Conservation (phyloP, 1,140 invertebrate genomes). For the Scaptomyza pallida region DNA sequence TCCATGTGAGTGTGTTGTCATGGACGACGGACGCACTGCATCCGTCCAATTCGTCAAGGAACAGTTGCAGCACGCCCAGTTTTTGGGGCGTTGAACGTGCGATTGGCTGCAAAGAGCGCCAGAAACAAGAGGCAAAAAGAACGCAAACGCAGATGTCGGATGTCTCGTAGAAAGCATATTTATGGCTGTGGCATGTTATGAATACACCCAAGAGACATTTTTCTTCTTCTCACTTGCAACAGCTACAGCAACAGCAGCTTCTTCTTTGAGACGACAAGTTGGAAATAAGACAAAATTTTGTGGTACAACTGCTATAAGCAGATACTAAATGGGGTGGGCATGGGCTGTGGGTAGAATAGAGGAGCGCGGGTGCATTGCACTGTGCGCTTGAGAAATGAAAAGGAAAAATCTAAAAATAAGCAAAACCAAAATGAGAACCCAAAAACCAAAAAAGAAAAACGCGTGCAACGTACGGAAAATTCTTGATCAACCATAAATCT, state of each 20-base stretch:
- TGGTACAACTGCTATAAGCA: slow-evolving; percentile 11
- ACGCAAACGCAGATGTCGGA: slow-evolving; percentile 51
- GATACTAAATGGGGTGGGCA: slow-evolving; percentile 7
- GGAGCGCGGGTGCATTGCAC: slow-evolving; percentile 14
- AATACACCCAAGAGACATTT: slow-evolving; percentile 82
- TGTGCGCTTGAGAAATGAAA: slow-evolving; percentile 38
- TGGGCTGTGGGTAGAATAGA: background rate
- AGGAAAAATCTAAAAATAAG: slow-evolving; percentile 42
- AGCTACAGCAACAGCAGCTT: slow-evolving; percentile 15
- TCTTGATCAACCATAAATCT: slow-evolving; percentile 83
- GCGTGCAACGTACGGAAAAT: slow-evolving; percentile 70
- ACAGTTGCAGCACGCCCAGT: slow-evolving; percentile 68
- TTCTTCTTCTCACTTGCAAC: slow-evolving; percentile 72
- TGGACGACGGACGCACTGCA: slow-evolving; percentile 57
- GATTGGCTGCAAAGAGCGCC: slow-evolving; percentile 55
- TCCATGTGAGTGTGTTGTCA: slow-evolving; percentile 27
- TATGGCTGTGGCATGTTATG: slow-evolving; percentile 78
- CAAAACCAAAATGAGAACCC: slow-evolving; percentile 18
- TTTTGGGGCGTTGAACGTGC: slow-evolving; percentile 56
- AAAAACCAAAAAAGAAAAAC: slow-evolving; percentile 59
- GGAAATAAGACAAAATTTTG: slow-evolving; percentile 25
- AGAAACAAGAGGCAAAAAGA: slow-evolving; percentile 10
- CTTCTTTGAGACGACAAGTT: slow-evolving; percentile 41
- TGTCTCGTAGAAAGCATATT: slow-evolving; percentile 76
- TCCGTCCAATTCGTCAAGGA: slow-evolving; percentile 80